These are phyloP conservation scores for Myrmecobius fasciatus DNA, from an alignment of 2,113 vertebrate genomes.

Conservation along the genomic window DNA sequence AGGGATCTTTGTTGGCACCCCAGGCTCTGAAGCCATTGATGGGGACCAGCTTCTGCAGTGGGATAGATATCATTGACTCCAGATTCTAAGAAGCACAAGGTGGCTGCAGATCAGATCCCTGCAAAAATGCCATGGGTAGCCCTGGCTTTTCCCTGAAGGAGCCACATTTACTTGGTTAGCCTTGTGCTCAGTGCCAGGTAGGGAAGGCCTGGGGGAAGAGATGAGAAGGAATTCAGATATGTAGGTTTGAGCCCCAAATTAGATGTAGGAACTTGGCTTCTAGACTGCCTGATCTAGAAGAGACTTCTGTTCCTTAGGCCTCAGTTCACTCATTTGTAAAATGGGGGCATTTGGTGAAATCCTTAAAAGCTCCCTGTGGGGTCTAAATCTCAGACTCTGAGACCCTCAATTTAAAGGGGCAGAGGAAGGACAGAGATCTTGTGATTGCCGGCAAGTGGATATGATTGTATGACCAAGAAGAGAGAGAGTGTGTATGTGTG, in stretches of 20 bases:
- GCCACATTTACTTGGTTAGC: background rate
- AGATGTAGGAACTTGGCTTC: background rate
- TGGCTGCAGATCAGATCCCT: background rate
- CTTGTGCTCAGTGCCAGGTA: background rate
- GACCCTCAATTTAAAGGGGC: background rate
- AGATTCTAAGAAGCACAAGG: background rate
- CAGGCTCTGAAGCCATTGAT: background rate
- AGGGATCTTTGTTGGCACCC: background rate
- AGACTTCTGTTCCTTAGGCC: background rate
- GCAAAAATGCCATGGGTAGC: background rate
- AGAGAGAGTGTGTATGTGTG: too few relatives aligned
- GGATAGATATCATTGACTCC: background rate
- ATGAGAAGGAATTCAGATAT: background rate
- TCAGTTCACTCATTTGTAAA: background rate
- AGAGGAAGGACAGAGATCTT: background rate
- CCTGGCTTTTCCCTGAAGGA: background rate
- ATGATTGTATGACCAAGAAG: background rate
- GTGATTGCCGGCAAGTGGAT: background rate
- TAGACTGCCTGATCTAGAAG: background rate
- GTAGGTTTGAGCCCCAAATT: background rate
- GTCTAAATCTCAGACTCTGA: background rate
- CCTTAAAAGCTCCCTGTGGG: background rate
- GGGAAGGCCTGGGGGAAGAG: background rate
- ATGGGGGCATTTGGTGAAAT: background rate
- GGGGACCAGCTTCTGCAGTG: background rate